A percentile compares a stretch with the other conserved stretches of the same genome.
These are phyloP conservation scores for Papilio elwesi DNA, from an alignment of 2,888 invertebrate genomes.

Conservation along the genomic window DNA sequence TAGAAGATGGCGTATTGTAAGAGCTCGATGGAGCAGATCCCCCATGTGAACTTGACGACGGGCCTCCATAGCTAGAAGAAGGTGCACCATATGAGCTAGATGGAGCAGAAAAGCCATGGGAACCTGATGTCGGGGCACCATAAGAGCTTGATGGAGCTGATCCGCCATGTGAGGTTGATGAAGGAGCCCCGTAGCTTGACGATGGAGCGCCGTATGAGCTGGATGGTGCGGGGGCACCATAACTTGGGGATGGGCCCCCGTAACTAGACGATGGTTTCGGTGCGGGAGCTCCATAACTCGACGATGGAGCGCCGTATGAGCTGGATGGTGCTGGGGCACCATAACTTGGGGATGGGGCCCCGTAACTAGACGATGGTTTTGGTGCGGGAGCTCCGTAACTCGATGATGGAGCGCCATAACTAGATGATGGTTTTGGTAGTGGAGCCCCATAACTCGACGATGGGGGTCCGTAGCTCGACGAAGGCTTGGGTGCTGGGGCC, in stretches of 20 bases:
- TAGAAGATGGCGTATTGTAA: conserved; percentile 75
- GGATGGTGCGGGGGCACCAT: conserved; percentile 51
- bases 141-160: conserved; percentile 71
- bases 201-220: conserved; percentile 43
- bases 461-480: conserved; percentile 64
- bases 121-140: conserved; percentile 53
- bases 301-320: conserved; percentile 42
- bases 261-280: conserved; percentile 75
- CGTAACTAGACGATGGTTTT: conserved; percentile 27
- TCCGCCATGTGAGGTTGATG: conserved; percentile 53
- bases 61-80: conserved; percentile 60
- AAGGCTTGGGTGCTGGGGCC: conserved; percentile 49
- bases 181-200: conserved; percentile 40
- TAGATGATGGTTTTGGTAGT: conserved; percentile 70
- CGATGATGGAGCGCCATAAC: conserved; percentile 72
- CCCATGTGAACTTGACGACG: conserved; percentile 48
- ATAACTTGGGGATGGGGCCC: conserved; percentile 59
- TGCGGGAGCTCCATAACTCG: conserved; percentile 55
- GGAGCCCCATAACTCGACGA: conserved; percentile 57
- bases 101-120: conserved; percentile 19
- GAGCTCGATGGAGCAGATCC: conserved; percentile 53
- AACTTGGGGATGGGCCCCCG: conserved; percentile 66
- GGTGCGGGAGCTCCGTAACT: conserved; percentile 55
- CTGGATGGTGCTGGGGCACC: conserved; percentile 56
- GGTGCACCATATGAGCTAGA: conserved; percentile 72